Conservation (phyloP, 2,797 vertebrate species). For the Clarias platycephalus region DNA sequence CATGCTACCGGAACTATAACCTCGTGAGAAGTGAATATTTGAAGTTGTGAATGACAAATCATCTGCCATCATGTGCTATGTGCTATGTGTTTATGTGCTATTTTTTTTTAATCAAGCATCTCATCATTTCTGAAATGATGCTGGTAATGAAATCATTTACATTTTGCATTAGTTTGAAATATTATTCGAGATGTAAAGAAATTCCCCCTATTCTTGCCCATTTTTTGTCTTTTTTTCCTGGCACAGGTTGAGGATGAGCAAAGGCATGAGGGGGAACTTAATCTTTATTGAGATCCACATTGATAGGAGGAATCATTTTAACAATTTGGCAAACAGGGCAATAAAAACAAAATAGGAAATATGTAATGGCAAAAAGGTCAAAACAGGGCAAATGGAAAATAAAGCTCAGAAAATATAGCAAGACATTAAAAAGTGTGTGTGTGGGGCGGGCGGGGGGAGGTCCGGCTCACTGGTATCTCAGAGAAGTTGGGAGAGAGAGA, state of each 20-base stretch:
- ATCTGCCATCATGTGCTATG: neutral
- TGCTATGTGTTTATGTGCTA: no score
- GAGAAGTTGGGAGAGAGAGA: neutral
- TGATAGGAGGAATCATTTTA: constrained; percentile 5
- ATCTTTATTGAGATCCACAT: constrained; percentile 1
- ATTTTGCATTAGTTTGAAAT: neutral
- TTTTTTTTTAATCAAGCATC: neutral
- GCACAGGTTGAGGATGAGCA: neutral
- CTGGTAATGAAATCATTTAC: neutral
- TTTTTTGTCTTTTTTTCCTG: neutral
- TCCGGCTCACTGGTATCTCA: no score
- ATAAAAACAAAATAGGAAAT: neutral
- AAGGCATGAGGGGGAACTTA: neutral
- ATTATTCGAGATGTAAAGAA: neutral
- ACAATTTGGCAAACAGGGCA: neutral
- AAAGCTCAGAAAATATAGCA: neutral
- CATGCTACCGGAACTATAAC: neutral
- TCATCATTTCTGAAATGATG: neutral
- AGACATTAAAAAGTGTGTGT: neutral
- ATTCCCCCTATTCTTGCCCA: neutral
- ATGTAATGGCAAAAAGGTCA: constrained; percentile 11
- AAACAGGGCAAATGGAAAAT: constrained; percentile 1
- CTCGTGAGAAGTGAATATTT: neutral
- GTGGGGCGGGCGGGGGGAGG: neutral
- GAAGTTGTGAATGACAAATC: neutral